Evolutionary conservation across 2,797 vertebrate species (phyloP), one percentile per base, ranked within the genome.

Genomic region (Tokudaia muenninki): DNA sequence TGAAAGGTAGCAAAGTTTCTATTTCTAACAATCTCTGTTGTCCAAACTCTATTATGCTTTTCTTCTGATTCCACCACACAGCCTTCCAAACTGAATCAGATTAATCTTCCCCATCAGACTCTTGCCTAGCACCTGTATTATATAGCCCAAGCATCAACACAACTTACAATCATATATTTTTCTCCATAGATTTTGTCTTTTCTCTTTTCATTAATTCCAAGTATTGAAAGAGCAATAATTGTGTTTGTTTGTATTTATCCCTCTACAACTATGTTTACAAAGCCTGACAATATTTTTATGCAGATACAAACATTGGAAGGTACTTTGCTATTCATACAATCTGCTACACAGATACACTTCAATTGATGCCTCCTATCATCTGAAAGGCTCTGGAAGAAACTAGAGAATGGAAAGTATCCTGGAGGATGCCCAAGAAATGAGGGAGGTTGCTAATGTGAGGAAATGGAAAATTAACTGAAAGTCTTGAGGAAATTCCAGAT

Each of bases 1-100:
- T 59, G 80, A 94, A 92, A 97, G 82, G 19, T 13, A 7, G 16
- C 86, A 95, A 84, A 78, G 3, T 79, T 86, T 93, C 22, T 55
- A 17, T 84, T 93, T 87, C 44, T 91, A 93, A 86, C 4, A 65
- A 89, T 17, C 22, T 83, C 87, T 96, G 50, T 47, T 59, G 34
- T 74, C 37, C 52, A 81, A 86, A 87, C 67, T 91, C 61, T 92
- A n/a, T 80, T 78, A 29, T 75, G 31, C 8, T 13, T 31, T 34
- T 59, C 92, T 83, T 52, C 59, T 61, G 19, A 17, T 47, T 83
- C 61, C 6, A 22, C 72, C 12, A n/a, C 1, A 75, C 22, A 89
- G 59, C 31, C n/a, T 97, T 77, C 14, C 50, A 91, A 72, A 4
- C 34, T 91, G 37, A 90, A 52, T 90, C 77, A 94, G 67, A 81